Evolutionary conservation across 2,888 invertebrate species (phyloP), one percentile per base, ranked within the genome.

Genomic region (Amblyjoppa fuscipennis): DNA sequence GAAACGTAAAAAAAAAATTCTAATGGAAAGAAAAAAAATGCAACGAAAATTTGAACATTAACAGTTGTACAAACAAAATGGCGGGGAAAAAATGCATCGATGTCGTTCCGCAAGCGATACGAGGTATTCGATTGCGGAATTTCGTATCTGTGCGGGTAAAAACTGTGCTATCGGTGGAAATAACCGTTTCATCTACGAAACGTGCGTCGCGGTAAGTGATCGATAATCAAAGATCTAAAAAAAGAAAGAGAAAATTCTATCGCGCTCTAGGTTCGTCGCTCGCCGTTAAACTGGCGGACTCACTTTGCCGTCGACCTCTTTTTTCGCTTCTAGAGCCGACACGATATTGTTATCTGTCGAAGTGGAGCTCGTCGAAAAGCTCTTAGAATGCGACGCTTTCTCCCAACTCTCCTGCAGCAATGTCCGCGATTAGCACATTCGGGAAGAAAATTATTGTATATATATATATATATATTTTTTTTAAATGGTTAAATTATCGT

Each of bases 281-380:
- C 20, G 45, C 49, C 45, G 41, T 68, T 66, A 34, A 28, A 87
- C 88, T 90, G 90, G 90, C 88, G 83, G 87, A 91, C 91, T 91
- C 89, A 93, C 93, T 93, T 93, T 94, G 92, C 92, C 93, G 93
- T 92, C 92, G 90, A 90, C 93, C 89, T 93, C 94, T 92, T 94
- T 95, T 93, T 95, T 94, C 81, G 93, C 89, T 93, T 96, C 96
- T 88, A 95, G 93, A 89, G 95, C 95, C 68, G 95, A 95, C 86
- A 95, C 95, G 88, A 95, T 95, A 94, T 96, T 94, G 90, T 94
- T 96, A 94, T 96, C 96, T 87, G 96, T 96, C 6, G 96, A 96
- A 56, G 96, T 95, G 34, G 96, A 96, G 92, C 96, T 96, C 45
- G 96, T 96, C 41, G 96, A 95, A 90, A 95, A 95, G 91, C 96